Percentiles rank a stretch among this genome's conserved stretches.
Conservation (phyloP, 2,888 invertebrate species). For the Ptycholaimellus sp. region DNA sequence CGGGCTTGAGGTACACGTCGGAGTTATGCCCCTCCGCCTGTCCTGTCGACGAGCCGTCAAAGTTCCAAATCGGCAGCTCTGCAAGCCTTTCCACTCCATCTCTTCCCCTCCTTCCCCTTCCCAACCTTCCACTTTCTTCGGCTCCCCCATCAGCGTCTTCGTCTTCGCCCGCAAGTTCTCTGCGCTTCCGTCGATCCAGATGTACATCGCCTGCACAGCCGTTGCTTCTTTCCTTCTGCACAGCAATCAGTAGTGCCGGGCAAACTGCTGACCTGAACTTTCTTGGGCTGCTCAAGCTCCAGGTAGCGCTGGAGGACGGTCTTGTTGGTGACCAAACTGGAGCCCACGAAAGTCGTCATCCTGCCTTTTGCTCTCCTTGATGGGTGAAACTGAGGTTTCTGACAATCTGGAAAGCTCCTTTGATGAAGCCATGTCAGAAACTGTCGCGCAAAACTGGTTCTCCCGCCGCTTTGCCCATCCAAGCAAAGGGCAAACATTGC, state of each 20-base stretch:
- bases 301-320: constrained; percentile 36
- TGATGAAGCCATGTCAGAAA: too few relatives aligned
- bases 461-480: too few relatives aligned
- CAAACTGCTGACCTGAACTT: constrained; percentile 39
- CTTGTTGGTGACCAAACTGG: constrained; percentile 26
- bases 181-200: constrained; percentile 83
- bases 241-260: not conserved
- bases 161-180: constrained; percentile 63
- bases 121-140: constrained; percentile 36
- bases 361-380: too few relatives aligned
- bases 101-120: not conserved
- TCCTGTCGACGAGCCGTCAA: constrained; percentile 2
- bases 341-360: too few relatives aligned
- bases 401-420: too few relatives aligned
- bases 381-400: too few relatives aligned
- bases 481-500: too few relatives aligned
- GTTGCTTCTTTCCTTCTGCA: not conserved
- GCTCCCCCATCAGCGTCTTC: constrained; percentile 55
- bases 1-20: too few relatives aligned
- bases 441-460: too few relatives aligned
- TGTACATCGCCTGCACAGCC: constrained; percentile 43
- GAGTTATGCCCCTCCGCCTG: too few relatives aligned
- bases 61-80: too few relatives aligned
- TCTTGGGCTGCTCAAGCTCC: constrained; percentile 48
- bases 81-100: constrained; percentile 2